Base-by-base conservation (phyloP, 2,797 vertebrate species). In the Heliangelus exortis region DNA sequence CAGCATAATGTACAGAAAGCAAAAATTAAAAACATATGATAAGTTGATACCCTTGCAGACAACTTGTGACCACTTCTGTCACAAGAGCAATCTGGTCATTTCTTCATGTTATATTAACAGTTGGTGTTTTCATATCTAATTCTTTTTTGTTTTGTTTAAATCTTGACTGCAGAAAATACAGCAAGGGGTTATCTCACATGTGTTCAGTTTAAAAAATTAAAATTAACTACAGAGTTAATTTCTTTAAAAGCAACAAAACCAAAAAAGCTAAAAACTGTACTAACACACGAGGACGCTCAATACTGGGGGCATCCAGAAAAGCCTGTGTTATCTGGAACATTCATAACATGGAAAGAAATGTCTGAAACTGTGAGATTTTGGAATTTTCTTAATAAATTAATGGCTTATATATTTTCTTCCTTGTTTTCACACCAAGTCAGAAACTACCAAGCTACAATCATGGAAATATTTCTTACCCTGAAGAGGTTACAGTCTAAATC, bases 71-170 rank as follows among this genome's bases (percentile, higher is more conserved):
- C 29, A 0, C 54, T 53, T 72, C 89, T 91, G 92, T 91, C 87
- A 86, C 58, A 20, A 22, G 89, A 91, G 87, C 96, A 79, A 26
- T 92, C 91, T 91, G 95, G 94, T 93, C 93, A 76, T 19, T 66
- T 68, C 41, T 61, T 84, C 59, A 4, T 18, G 53, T 39, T 21
- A 10, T 25, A 21, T 10, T 28, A 95, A 93, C 93, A 96, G 95
- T 78, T 95, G 95, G 91, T 93, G 92, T 95, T 96, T 92, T 76
- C 55, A 71, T 75, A 84, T 28, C 55, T 54, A 19, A 29, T 22
- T 90, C 0, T 54, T 54, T 53, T 14, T 14, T 39, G 45, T 73
- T 72, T 18, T 51, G 33, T 50, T 94, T 31, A 10, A 86, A 31
- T 86, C 74, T 26, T 31, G 34, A 23, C 78, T 78, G 53, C n/a